A percentile compares a stretch with the other conserved stretches of the same genome.
Evolutionary conservation across 2,113 vertebrate genomes (phyloP).

Genomic region (Eurypyga helias): DNA sequence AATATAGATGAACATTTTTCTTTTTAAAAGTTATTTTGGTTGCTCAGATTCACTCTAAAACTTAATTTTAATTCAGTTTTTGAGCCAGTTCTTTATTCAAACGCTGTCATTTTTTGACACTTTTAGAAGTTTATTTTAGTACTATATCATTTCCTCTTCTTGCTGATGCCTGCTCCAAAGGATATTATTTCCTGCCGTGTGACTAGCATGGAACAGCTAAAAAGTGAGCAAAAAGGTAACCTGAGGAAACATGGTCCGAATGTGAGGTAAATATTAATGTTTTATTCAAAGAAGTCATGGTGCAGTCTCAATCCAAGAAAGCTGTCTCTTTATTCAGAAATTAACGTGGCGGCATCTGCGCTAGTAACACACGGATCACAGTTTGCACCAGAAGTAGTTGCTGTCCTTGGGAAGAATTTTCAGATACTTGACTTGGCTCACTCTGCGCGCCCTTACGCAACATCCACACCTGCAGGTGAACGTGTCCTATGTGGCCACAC

Average conservation of each 20-base stretch:
- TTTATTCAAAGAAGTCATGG: neutral
- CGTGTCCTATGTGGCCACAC: neutral
- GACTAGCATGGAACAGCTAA: neutral
- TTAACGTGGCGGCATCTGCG: neutral
- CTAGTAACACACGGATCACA: neutral
- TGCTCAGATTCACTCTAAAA: constrained; percentile 10
- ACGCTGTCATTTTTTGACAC: constrained; percentile 10
- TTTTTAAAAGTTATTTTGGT: constrained; percentile 30
- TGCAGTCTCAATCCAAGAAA: neutral
- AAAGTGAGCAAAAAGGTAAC: neutral
- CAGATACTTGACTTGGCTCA: neutral
- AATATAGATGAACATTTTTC: constrained; percentile 40
- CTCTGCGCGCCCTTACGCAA: fast-evolving
- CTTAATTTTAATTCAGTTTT: constrained; percentile 10
- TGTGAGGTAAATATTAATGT: neutral
- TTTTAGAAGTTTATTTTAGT: constrained; percentile 37
- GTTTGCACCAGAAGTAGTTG: neutral
- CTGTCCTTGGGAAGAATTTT: neutral
- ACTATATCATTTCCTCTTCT: constrained; percentile 9
- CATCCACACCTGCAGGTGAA: neutral
- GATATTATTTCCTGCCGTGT: neutral
- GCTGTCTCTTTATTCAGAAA: neutral
- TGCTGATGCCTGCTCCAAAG: neutral
- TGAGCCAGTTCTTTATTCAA: constrained; percentile 27
- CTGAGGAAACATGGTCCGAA: neutral